Percentiles rank a stretch among this genome's conserved stretches.
Evolutionary conservation across 1,140 invertebrate genomes (phyloP).

Genomic region (Plodia interpunctella): DNA sequence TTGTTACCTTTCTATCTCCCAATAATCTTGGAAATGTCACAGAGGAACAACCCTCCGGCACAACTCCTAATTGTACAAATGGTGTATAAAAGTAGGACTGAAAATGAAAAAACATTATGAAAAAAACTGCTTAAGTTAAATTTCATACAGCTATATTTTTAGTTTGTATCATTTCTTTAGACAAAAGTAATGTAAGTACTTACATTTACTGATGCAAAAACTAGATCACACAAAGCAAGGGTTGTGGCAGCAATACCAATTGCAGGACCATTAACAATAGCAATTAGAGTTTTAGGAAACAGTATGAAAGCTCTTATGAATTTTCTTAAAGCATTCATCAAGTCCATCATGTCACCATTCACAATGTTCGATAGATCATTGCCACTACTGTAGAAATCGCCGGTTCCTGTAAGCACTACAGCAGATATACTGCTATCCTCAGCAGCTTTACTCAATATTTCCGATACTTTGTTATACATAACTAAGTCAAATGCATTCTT

Average conservation of each 20-base stretch:
- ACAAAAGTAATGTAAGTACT: constrained; percentile 21
- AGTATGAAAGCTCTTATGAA: constrained; percentile 90
- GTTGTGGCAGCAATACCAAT: constrained; percentile 93
- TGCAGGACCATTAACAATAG: constrained; percentile 95
- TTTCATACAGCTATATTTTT: neutral
- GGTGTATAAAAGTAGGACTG: constrained; percentile 93
- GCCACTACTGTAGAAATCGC: constrained; percentile 90
- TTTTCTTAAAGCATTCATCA: constrained; percentile 69
- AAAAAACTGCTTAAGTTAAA: too few species aligned
- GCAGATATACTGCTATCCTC: constrained; percentile 80
- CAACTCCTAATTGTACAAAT: constrained; percentile 87
- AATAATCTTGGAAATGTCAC: constrained; percentile 90
- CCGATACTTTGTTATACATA: constrained; percentile 84
- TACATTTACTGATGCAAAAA: constrained; percentile 85
- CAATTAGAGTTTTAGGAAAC: constrained; percentile 93
- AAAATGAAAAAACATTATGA: constrained; percentile 30
- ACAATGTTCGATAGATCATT: constrained; percentile 83
- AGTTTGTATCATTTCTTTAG: neutral
- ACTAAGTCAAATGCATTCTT: constrained; percentile 87
- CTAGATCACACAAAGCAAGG: constrained; percentile 90
- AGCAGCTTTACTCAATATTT: constrained; percentile 82
- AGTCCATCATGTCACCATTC: constrained; percentile 19
- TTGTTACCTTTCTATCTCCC: constrained; percentile 83
- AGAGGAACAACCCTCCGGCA: constrained; percentile 91
- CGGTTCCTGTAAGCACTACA: constrained; percentile 86